Evolutionary conservation across 2,797 vertebrate genomes (phyloP), one percentile per base, ranked within the genome.

Genomic region (Arremon brunneinucha): DNA sequence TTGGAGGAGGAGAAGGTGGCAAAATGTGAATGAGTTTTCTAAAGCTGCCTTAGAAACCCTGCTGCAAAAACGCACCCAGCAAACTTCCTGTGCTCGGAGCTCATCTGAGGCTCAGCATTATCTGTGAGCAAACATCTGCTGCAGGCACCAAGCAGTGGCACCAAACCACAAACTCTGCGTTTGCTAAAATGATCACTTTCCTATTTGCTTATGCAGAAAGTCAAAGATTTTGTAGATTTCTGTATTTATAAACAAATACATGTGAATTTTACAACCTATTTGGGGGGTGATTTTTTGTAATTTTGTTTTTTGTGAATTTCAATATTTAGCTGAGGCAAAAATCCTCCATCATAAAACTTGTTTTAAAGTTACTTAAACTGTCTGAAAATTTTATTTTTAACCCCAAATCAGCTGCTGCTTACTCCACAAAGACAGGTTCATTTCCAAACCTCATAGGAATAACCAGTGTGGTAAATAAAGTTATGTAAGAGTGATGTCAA

Each of bases 21-120:
- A 76, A 37, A 79, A 39, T 7, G 30, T 0, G 1, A 79, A n/a
- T 8, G 32, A 0, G 1, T 46, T 69, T 43, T 41, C 49, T 2
- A 4, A 7, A 65, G 26, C 24, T 79, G 50, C 53, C 23, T 39
- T 4, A 24, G 41, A 28, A 78, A 5, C 14, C 8, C 3, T 8
- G 35, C 34, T 57, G 68, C 28, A 62, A 14, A 62, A 30, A 30
- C 22, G 37, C 37, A 41, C 41, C 23, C n/a, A 16, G 76, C 43
- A 82, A 65, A 43, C 55, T 65, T 90, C 94, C 94, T 88, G 11
- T 13, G 60, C 80, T 39, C 90, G 57, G 46, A 81, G 2, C 44
- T 35, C 32, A 1, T 22, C 60, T 6, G 3, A 5, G 24, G 5
- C 11, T 22, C 22, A 22, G 0, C 2, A 7, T 26, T 8, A 6